Percentiles rank a stretch among this genome's conserved stretches.
phyloP scores from a whole-genome alignment of 30 jellyfish, hydroid and myxozoan genomes.

The Clytia hemisphaerica region DNA sequence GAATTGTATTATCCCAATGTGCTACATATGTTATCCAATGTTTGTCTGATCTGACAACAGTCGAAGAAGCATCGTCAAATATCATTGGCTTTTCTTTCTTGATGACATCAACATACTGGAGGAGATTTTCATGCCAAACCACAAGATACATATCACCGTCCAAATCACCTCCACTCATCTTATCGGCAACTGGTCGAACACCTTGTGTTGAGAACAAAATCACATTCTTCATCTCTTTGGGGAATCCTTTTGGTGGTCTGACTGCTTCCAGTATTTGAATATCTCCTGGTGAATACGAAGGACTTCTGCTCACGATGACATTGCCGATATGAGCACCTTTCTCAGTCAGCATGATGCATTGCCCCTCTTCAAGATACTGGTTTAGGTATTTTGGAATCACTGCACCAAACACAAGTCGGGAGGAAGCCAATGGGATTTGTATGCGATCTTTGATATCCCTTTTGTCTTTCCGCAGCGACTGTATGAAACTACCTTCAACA shows the following conservation, averaged over 20 bases:
- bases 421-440: too few relatives aligned
- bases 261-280: background rate
- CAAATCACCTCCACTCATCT: conserved; percentile 1
- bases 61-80: background rate
- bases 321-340: background rate
- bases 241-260: background rate
- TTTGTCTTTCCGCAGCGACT: too few relatives aligned
- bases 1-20: background rate
- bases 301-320: background rate
- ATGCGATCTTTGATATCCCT: too few relatives aligned
- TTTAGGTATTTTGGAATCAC: too few relatives aligned
- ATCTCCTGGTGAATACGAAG: conserved; percentile 4
- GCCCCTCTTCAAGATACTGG: too few relatives aligned
- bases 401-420: too few relatives aligned
- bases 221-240: background rate
- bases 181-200: background rate
- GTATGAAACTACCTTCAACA: too few relatives aligned
- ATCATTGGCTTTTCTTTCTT: background rate
- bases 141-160: background rate
- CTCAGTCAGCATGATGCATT: background rate
- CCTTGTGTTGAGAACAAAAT: background rate
- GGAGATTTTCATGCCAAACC: too few relatives aligned
- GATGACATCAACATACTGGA: background rate
- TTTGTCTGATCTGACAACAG: too few relatives aligned
- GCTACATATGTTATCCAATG: background rate